Base-by-base conservation (phyloP, 2,797 vertebrate genomes). In the Coluber constrictor region DNA sequence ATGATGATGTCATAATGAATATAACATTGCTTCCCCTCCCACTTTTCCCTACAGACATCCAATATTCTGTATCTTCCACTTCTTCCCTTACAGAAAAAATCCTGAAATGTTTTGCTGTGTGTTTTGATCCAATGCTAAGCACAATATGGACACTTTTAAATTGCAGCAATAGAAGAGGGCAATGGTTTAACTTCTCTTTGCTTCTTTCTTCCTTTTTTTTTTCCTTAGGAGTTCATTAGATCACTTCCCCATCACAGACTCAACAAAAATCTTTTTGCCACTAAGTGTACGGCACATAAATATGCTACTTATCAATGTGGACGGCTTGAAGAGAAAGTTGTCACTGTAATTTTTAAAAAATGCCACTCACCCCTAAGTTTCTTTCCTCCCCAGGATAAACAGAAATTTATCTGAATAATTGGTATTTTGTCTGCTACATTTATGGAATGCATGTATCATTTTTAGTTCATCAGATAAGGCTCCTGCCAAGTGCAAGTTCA, bases 371-470 rank as follows among this genome's bases (percentile, higher is more conserved):
- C 18, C 43, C 23, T 83, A 37, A 56, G 51, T 37, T 27, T 57
- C 89, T 87, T 11, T n/a, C n/a, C 15, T 56, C 47, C 54, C n/a
- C 25, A 94, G 56, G 91, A 86, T 89, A 60, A 87, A 70, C 20
- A 90, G 23, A 90, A 59, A 88, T 90, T 63, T 79, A 92, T 90
- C 91, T 47, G 86, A 94, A 94, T 92, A 90, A 92, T 92, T 90
- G 91, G 88, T 59, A 74, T 74, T 90, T 93, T 87, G 91, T 88
- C 51, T 79, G 15, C 29, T 8, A 25, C 16, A 3, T 88, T 94
- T 94, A 88, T 32, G 63, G 47, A 92, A 90, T 86, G 25, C 66
- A 66, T 57, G 13, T 86, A 51, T 88, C 56, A 32, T 57, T 90
- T 32, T 66, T 86, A 27, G 51, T 90, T 83, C 83, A 57, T 90